These are phyloP conservation scores for Chironomus tepperi DNA, from an alignment of 1,140 invertebrate species.

Conservation along the genomic window DNA sequence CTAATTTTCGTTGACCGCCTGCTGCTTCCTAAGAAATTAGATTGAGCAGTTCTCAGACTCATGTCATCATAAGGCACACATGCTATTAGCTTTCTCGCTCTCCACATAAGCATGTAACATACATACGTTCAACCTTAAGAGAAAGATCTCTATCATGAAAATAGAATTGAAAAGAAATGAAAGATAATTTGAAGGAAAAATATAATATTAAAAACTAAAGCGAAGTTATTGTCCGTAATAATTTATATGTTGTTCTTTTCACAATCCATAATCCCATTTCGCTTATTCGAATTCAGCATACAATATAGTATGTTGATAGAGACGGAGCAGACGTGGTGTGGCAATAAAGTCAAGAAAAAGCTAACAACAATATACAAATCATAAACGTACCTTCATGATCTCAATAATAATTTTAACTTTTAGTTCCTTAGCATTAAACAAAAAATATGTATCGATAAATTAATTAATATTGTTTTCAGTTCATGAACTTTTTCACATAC, in stretches of 20 bases:
- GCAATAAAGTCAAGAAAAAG: neutral
- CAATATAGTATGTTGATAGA: neutral
- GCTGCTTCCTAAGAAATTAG: constrained; percentile 12
- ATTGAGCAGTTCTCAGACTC: neutral
- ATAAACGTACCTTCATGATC: neutral
- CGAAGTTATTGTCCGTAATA: neutral
- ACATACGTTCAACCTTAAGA: neutral
- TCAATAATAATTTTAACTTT: neutral
- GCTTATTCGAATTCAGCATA: neutral
- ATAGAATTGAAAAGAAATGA: constrained; percentile 8
- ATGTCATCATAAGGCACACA: constrained; percentile 12
- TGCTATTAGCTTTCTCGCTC: constrained; percentile 6
- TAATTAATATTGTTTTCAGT: too few species aligned
- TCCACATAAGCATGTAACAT: neutral
- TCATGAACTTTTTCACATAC: too few species aligned
- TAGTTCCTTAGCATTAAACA: too few species aligned
- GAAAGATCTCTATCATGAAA: neutral
- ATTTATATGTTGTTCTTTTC: constrained; percentile 9
- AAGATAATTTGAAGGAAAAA: neutral
- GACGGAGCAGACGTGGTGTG: neutral
- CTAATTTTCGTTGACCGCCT: constrained; percentile 3
- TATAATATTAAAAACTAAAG: neutral
- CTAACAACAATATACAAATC: neutral
- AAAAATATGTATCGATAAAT: too few species aligned
- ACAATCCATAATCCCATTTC: neutral